Conservation (phyloP, 1,140 invertebrate species). For the Drosophila nikananu region DNA sequence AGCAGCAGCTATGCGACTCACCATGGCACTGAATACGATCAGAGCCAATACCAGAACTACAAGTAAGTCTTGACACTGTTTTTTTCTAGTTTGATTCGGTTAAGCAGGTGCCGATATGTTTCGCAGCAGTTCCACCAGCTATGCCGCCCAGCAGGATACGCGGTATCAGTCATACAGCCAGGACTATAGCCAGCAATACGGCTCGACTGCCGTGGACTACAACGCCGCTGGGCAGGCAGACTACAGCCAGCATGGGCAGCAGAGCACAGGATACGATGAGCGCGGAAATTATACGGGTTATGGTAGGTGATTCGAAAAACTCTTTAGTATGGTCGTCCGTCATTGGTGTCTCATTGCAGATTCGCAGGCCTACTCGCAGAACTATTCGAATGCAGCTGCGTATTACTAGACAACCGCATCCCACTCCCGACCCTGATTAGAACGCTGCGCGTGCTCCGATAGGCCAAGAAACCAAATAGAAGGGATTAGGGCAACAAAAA, state of each 20-base stretch:
- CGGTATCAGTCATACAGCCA: slow-evolving; percentile 80
- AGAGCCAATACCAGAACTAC: slow-evolving; percentile 81
- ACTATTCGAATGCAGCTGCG: slow-evolving; percentile 81
- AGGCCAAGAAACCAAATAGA: slow-evolving; percentile 68
- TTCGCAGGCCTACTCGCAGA: slow-evolving; percentile 80
- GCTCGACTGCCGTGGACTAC: slow-evolving; percentile 79
- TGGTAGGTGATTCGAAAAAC: slow-evolving; percentile 61
- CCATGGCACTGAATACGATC: slow-evolving; percentile 76
- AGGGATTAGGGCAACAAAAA: slow-evolving; percentile 63
- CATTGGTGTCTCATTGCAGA: slow-evolving; percentile 56
- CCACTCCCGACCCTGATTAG: slow-evolving; percentile 42
- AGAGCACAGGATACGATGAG: slow-evolving; percentile 72
- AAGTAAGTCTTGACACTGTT: slow-evolving; percentile 47
- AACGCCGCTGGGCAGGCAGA: slow-evolving; percentile 78
- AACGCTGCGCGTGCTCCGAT: slow-evolving; percentile 80
- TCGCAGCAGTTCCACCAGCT: slow-evolving; percentile 66
- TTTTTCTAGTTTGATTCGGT: background rate
- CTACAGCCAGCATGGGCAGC: slow-evolving; percentile 76
- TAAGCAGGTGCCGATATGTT: background rate
- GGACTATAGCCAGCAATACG: slow-evolving; percentile 83
- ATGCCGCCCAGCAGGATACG: slow-evolving; percentile 76
- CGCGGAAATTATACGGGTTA: slow-evolving; percentile 77
- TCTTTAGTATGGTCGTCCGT: slow-evolving; percentile 9
- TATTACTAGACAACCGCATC: slow-evolving; percentile 74
- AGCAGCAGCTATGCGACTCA: slow-evolving; percentile 72